Base-by-base conservation (phyloP, 1,140 invertebrate genomes). In the Drosophila equinoxialis region DNA sequence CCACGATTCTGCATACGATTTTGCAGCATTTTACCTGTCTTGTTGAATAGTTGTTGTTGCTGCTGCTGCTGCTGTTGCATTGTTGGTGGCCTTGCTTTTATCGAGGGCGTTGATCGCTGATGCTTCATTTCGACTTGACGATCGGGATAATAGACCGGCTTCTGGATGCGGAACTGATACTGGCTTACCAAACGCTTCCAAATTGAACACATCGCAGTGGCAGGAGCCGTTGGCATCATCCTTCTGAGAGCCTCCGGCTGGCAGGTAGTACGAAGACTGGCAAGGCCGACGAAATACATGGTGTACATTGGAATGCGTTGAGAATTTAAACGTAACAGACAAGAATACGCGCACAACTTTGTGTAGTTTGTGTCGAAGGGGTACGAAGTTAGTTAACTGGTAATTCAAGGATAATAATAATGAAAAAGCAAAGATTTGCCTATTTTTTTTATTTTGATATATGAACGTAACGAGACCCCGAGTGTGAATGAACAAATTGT, bases 141-240 rank as follows among this genome's bases (percentile, higher is more conserved):
- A 51, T 91, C 77, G 4, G 90, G 90, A 72, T 91, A 91, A 58
- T 91, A 91, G 23, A 57, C 54, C 0, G 66, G 60, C 26, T 78
- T 82, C 2, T 78, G 51, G 0, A 41, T 65, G 26, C 82, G 78
- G 58, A 91, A 91, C 35, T 91, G 90, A 68, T 91, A 90, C 11
- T 84, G 74, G 39, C 67, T 73, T n/a, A 80, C 48, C n/a, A 75
- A 57, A 11, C 82, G 82, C 30, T 39, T 48, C 51, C 66, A 73
- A 2, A 75, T 37, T n/a, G 63, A 54, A 23, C 10, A 10, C 3
- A 20, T 10, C 45, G 20, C 17, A 2, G 17, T 1, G 0, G 10
- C 20, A 23, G 45, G 20, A 1, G 45, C 13, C 3, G 14, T 23
- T 10, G 17, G 45, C 45, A 51, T 11, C 45, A 23, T 51, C 10